Conservation (phyloP, 2,797 vertebrate species). For the Labeo calbasu region DNA sequence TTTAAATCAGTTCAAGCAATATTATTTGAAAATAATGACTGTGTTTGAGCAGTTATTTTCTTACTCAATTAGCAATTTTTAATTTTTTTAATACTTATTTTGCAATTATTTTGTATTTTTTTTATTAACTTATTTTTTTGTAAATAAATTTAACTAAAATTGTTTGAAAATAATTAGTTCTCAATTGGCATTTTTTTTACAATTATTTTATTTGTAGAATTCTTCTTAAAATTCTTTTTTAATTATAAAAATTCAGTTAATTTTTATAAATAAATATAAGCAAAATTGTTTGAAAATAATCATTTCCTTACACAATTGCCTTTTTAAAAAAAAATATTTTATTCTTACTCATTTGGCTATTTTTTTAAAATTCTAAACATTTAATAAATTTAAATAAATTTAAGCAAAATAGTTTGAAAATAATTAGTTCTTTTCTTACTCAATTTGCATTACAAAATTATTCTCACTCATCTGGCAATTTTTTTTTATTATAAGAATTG, state of each 20-base stretch:
- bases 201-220: no score
- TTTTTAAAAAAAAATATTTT: no score
- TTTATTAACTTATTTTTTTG: no score
- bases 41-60: background rate
- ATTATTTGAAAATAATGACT: background rate
- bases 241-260: background rate
- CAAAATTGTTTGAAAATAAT: background rate
- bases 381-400: background rate
- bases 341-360: no score
- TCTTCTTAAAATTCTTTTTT: background rate
- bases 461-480: no score
- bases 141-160: no score
- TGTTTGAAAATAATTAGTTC: no score
- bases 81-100: background rate
- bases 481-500: no score
- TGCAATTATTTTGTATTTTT: background rate
- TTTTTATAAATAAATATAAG: background rate
- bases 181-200: no score
- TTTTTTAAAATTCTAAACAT: background rate
- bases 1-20: background rate
- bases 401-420: background rate
- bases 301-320: no score
- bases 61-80: background rate
- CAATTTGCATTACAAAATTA: no score
- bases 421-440: no score